Percentiles rank a stretch among this genome's conserved stretches.
Evolutionary conservation across 2,888 invertebrate species (phyloP).

Genomic region (Pollenia amentaria): DNA sequence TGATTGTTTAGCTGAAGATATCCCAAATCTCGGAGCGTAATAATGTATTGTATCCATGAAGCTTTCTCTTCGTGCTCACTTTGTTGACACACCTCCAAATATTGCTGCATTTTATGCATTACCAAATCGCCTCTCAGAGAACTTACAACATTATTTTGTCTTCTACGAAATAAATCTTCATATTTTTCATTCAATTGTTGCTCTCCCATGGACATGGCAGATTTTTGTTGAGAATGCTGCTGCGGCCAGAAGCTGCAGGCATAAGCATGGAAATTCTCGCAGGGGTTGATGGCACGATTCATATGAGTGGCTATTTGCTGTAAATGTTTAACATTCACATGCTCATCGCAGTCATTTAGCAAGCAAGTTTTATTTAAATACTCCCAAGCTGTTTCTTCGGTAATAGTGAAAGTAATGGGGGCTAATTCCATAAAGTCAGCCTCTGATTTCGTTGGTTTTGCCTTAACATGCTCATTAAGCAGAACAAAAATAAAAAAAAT

Average conservation of each 20-base stretch:
- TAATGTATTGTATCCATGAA: slow-evolving; percentile 54
- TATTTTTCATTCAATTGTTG: slow-evolving; percentile 76
- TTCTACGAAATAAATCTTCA: slow-evolving; percentile 64
- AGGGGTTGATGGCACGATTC: slow-evolving; percentile 76
- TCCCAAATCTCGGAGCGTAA: slow-evolving; percentile 33
- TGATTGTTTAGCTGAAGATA: slow-evolving; percentile 40
- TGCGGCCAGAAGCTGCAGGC: slow-evolving; percentile 79
- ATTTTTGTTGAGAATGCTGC: slow-evolving; percentile 55
- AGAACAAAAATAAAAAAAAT: neutral
- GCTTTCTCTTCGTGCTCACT: slow-evolving; percentile 56
- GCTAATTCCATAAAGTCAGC: neutral
- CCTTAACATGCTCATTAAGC: neutral
- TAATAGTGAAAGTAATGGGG: neutral
- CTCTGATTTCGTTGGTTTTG: slow-evolving; percentile 30
- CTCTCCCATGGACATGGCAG: slow-evolving; percentile 78
- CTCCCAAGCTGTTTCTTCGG: slow-evolving; percentile 41
- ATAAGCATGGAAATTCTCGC: slow-evolving; percentile 78
- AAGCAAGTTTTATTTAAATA: slow-evolving; percentile 77
- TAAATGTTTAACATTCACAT: slow-evolving; percentile 77
- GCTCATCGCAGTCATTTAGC: slow-evolving; percentile 74
- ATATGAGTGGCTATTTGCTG: slow-evolving; percentile 76
- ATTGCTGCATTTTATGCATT: slow-evolving; percentile 76
- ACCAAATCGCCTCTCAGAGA: slow-evolving; percentile 66
- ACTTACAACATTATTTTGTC: too few species aligned
- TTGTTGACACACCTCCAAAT: slow-evolving; percentile 77